Percentiles rank a stretch among this genome's conserved stretches.
These are phyloP conservation scores for Notocelia uddmanniana DNA, from an alignment of 2,888 invertebrate species.

Conservation along the genomic window DNA sequence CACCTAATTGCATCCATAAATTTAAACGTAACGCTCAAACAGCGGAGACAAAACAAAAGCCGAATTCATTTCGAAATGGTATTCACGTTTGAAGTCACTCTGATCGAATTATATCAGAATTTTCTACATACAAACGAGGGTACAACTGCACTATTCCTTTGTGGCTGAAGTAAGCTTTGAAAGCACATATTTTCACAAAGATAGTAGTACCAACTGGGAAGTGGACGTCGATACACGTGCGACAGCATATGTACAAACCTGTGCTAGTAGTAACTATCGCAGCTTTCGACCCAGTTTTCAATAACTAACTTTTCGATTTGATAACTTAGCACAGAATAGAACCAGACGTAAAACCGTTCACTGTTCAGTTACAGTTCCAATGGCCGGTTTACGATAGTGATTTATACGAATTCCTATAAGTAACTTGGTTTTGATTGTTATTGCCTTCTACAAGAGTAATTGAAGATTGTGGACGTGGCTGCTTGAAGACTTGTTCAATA, in stretches of 20 bases:
- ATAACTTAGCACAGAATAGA: constrained; percentile 15
- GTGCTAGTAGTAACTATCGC: constrained; percentile 10
- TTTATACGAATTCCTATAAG: neutral
- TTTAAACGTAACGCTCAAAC: constrained; percentile 7
- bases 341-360: constrained; percentile 24
- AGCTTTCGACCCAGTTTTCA: constrained; percentile 31
- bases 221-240: constrained; percentile 26
- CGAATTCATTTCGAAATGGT: constrained; percentile 5
- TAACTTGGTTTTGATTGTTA: neutral
- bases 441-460: neutral
- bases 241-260: constrained; percentile 13
- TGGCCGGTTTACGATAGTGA: constrained; percentile 3
- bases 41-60: constrained; percentile 12
- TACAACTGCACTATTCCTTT: constrained; percentile 29
- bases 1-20: constrained; percentile 15
- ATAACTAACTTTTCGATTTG: constrained; percentile 35
- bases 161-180: constrained; percentile 40
- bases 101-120: neutral
- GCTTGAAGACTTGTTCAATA: neutral
- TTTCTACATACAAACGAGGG: constrained; percentile 2
- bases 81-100: neutral
- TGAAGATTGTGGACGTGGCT: neutral
- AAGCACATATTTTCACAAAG: constrained; percentile 39
- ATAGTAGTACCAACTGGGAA: constrained; percentile 26
- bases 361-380: constrained; percentile 8